Percentiles rank a stretch among this genome's conserved stretches.
Evolutionary conservation across 2,113 vertebrate species (phyloP).

Genomic region (Seriola aureovittata): DNA sequence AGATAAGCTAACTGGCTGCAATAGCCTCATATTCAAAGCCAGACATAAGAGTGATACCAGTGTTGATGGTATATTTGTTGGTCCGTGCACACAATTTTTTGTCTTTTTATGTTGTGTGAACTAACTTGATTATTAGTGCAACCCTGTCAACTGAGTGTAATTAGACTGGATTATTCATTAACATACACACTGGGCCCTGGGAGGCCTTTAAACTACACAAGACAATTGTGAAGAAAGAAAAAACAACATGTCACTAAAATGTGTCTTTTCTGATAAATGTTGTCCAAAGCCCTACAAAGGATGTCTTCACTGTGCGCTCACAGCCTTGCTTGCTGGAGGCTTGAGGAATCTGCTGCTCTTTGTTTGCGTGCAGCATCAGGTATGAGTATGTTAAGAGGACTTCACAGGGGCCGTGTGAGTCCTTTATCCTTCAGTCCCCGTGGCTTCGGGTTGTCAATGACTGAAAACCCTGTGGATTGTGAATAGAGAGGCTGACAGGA

Average conservation of each 20-base stretch:
- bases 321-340: constrained; percentile 21
- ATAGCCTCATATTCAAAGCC: not conserved
- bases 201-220: constrained; percentile 49
- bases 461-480: constrained; percentile 53
- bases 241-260: constrained; percentile 32
- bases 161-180: constrained; percentile 47
- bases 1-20: not conserved
- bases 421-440: constrained; percentile 68
- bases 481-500: constrained; percentile 57
- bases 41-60: not conserved
- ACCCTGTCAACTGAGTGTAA: not conserved
- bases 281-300: constrained; percentile 50
- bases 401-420: constrained; percentile 41
- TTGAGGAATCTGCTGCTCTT: constrained; percentile 61
- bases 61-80: not conserved
- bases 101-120: not conserved
- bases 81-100: not conserved
- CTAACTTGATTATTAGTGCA: constrained; percentile 13
- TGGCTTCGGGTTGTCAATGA: constrained; percentile 69
- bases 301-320: constrained; percentile 25
- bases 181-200: constrained; percentile 22
- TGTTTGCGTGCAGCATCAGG: constrained; percentile 72
- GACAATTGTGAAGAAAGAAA: constrained; percentile 8
- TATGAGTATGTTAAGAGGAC: constrained; percentile 61
- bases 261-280: constrained; percentile 62